Conservation (phyloP, 2,888 invertebrate genomes). For the Amblyteles armatorius region DNA sequence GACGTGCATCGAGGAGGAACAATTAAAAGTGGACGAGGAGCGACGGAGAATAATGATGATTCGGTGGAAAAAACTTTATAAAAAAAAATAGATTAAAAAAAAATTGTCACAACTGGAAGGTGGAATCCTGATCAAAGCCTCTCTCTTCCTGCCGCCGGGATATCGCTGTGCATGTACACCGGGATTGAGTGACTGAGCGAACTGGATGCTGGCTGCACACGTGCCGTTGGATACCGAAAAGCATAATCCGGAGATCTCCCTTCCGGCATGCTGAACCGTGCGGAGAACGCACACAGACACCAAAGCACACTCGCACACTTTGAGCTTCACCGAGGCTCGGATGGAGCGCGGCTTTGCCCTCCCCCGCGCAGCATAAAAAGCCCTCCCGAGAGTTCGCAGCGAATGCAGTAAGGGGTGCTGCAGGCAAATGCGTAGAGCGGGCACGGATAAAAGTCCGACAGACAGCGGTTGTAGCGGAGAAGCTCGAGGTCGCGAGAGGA, state of each 20-base stretch:
- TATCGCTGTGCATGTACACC: conserved; percentile 22
- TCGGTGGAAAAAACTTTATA: background rate
- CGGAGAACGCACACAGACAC: background rate
- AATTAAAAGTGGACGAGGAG: conserved; percentile 11
- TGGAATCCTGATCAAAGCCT: conserved; percentile 70
- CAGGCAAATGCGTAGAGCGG: conserved; percentile 4
- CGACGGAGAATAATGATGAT: conserved; percentile 1
- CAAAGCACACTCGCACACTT: background rate
- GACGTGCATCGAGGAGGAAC: conserved; percentile 9
- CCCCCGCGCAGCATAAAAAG: conserved; percentile 1
- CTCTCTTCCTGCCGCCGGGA: background rate
- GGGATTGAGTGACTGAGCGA: conserved; percentile 41
- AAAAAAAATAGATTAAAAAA: conserved; percentile 5
- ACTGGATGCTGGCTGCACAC: conserved; percentile 30
- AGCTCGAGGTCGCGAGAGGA: conserved; percentile 24
- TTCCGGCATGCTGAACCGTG: conserved; percentile 66
- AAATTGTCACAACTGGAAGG: background rate
- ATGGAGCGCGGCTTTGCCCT: conserved; percentile 62
- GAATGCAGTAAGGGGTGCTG: conserved; percentile 37
- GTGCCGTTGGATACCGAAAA: conserved; percentile 45
- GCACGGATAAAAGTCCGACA: conserved; percentile 27
- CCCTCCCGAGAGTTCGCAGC: conserved; percentile 6
- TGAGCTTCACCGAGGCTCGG: conserved; percentile 63
- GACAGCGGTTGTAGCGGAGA: background rate
- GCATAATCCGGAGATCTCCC: conserved; percentile 76